Conservation (phyloP, 2,888 invertebrate genomes). For the Tiphia femorata region DNA sequence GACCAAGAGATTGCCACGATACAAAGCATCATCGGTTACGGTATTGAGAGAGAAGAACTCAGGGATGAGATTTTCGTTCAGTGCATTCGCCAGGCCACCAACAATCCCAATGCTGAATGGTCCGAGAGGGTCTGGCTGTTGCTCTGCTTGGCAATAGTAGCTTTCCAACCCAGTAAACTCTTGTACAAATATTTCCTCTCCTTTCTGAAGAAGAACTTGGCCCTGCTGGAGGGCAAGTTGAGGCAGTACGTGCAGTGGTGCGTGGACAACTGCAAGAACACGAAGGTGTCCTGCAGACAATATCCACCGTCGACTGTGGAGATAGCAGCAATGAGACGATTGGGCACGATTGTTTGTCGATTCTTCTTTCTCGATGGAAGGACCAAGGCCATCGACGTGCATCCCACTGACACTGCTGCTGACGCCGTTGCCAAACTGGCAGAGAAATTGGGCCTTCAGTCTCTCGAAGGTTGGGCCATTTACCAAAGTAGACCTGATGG, state of each 20-base stretch:
- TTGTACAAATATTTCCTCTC: constrained; percentile 85
- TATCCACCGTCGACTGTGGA: constrained; percentile 93
- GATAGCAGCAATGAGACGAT: constrained; percentile 90
- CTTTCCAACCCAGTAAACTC: constrained; percentile 90
- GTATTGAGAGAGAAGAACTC: constrained; percentile 91
- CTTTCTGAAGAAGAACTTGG: constrained; percentile 79
- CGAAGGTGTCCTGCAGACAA: constrained; percentile 83
- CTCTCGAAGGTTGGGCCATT: constrained; percentile 94
- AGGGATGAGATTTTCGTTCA: constrained; percentile 93
- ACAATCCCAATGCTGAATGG: constrained; percentile 88
- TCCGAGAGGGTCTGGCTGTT: constrained; percentile 90
- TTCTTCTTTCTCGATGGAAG: constrained; percentile 96
- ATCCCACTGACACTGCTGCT: constrained; percentile 93
- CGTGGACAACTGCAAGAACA: constrained; percentile 90
- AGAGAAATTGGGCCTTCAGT: constrained; percentile 86
- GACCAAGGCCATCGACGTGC: constrained; percentile 95
- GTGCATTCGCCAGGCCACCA: constrained; percentile 89
- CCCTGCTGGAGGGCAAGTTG: constrained; percentile 74
- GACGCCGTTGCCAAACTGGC: constrained; percentile 91
- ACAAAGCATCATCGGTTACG: constrained; percentile 87
- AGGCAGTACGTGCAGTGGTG: constrained; percentile 95
- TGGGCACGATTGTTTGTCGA: constrained; percentile 92
- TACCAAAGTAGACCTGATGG: constrained; percentile 89
- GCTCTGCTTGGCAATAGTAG: constrained; percentile 89
- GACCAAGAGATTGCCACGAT: constrained; percentile 87